Conservation (phyloP, 2,888 invertebrate species). For the Oconnorella tubifera region DNA sequence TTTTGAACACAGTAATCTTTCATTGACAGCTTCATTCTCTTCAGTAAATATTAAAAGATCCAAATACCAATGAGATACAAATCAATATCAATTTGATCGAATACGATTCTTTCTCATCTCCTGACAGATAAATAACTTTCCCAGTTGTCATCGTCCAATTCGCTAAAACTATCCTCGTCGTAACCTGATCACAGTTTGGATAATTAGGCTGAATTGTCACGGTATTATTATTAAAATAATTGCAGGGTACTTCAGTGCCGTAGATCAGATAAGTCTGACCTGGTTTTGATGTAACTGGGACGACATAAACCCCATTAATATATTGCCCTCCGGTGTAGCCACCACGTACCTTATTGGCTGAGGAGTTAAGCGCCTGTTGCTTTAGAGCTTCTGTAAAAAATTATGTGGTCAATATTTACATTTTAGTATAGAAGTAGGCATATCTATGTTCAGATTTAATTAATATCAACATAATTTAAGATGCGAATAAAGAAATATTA, state of each 20-base stretch:
- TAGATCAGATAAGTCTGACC: slow-evolving; percentile 17
- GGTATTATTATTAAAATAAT: slow-evolving; percentile 37
- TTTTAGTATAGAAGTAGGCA: no score
- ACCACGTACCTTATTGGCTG: slow-evolving; percentile 7
- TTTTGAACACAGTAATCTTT: no score
- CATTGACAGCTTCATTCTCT: neutral
- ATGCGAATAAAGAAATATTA: no score
- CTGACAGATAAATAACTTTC: neutral
- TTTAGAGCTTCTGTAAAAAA: neutral
- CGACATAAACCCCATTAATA: slow-evolving; percentile 22
- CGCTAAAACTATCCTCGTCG: neutral
- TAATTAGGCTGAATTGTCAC: slow-evolving; percentile 25
- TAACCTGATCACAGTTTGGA: slow-evolving; percentile 15
- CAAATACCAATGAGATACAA: neutral
- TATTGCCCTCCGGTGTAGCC: slow-evolving; percentile 19
- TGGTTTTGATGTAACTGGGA: slow-evolving; percentile 15
- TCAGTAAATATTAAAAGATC: neutral
- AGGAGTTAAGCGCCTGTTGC: neutral
- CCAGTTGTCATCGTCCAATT: neutral
- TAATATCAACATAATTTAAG: no score
- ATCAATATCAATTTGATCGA: neutral
- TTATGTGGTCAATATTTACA: no score
- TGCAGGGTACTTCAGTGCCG: slow-evolving; percentile 27
- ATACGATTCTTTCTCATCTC: neutral
- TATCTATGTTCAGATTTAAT: no score